Percentiles rank a stretch among this genome's conserved stretches.
phyloP scores from a whole-genome alignment of 2,113 vertebrate species.

The Onychostruthus taczanowskii region DNA sequence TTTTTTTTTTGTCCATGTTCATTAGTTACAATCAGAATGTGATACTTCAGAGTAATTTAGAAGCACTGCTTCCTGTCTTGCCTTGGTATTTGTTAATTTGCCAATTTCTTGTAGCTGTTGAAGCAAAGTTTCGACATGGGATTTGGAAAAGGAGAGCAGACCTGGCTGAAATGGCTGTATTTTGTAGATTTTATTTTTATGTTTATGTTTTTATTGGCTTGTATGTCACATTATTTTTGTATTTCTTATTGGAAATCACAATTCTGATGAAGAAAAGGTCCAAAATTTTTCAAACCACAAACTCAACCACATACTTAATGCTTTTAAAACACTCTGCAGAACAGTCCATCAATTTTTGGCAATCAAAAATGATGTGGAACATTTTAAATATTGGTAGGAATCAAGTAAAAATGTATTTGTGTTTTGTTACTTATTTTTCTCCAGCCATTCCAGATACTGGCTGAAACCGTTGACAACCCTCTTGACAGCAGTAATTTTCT shows the following conservation, averaged over 20 bases:
- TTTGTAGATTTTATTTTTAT: slow-evolving; percentile 29
- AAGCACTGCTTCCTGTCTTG: neutral
- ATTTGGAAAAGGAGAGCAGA: slow-evolving; percentile 1
- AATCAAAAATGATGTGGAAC: neutral
- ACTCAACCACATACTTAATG: neutral
- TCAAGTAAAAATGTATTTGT: neutral
- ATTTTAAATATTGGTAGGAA: neutral
- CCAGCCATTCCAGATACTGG: neutral
- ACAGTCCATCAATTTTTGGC: neutral
- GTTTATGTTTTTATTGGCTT: slow-evolving; percentile 42
- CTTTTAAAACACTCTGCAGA: neutral
- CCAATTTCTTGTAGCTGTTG: neutral
- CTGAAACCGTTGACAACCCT: neutral
- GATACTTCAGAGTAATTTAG: neutral
- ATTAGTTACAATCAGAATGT: neutral
- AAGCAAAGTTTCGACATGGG: neutral
- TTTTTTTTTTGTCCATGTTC: fast-evolving
- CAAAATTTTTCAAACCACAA: slow-evolving; percentile 25
- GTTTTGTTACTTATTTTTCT: neutral
- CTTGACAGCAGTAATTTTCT: neutral
- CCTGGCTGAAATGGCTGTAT: neutral
- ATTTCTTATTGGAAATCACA: slow-evolving; percentile 3
- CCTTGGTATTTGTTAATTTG: neutral
- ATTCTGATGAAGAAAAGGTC: slow-evolving; percentile 12
- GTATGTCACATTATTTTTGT: neutral